A percentile compares a stretch with the other conserved stretches of the same genome.
These are phyloP conservation scores for Escarpia spicata DNA, from an alignment of 2,888 invertebrate species.

Conservation along the genomic window DNA sequence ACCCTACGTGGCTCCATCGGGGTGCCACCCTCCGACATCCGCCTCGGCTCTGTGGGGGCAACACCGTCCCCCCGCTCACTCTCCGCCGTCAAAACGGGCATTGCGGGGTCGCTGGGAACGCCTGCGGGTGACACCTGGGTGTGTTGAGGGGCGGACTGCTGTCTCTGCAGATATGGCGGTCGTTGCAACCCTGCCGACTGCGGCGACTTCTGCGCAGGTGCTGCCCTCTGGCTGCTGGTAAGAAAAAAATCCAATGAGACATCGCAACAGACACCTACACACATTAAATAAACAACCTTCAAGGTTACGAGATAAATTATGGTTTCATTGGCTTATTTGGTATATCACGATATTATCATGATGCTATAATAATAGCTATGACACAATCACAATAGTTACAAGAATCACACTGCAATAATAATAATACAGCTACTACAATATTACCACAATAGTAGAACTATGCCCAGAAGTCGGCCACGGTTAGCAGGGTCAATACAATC, in stretches of 20 bases:
- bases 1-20: not conserved
- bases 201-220: not conserved
- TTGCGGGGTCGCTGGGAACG: not conserved
- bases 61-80: not conserved
- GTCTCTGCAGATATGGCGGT: not conserved
- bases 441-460: too few relatives aligned
- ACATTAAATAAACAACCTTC: not conserved
- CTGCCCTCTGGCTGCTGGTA: not conserved
- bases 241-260: not conserved
- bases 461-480: too few relatives aligned
- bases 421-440: too few relatives aligned
- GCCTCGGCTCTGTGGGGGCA: not conserved
- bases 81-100: not conserved
- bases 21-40: not conserved
- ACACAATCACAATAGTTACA: too few relatives aligned
- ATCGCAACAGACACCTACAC: not conserved
- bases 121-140: not conserved
- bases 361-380: too few relatives aligned
- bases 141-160: not conserved
- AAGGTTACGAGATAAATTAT: too few relatives aligned
- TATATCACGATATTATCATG: too few relatives aligned
- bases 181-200: not conserved
- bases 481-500: too few relatives aligned
- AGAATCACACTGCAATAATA: too few relatives aligned
- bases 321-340: too few relatives aligned